Conservation (phyloP, 2,797 vertebrate species). For the Netta rufina region DNA sequence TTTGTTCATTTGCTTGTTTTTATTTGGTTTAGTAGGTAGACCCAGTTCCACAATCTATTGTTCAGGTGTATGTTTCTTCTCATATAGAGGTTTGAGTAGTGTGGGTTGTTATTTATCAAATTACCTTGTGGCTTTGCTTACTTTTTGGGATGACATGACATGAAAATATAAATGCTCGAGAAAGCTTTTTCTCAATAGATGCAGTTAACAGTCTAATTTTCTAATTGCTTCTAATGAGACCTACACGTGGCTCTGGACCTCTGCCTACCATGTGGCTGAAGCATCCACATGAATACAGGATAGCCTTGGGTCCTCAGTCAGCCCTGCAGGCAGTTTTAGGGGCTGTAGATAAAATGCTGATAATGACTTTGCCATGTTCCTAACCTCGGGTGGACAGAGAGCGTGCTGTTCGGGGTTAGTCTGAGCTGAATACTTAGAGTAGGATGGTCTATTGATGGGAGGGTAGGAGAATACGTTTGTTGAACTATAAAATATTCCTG, state of each 20-base stretch:
- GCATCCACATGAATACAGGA: neutral
- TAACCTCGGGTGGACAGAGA: neutral
- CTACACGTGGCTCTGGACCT: neutral
- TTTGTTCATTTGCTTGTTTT: too few species aligned
- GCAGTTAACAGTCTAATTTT: neutral
- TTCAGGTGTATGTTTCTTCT: neutral
- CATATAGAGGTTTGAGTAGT: neutral
- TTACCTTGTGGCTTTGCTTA: neutral
- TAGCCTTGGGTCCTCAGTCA: neutral
- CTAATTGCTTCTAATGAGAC: neutral
- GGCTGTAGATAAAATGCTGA: neutral
- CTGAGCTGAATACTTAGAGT: neutral
- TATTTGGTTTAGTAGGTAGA: neutral
- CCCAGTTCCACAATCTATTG: neutral
- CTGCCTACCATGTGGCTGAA: neutral
- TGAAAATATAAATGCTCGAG: neutral
- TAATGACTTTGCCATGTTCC: neutral
- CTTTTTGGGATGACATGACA: neutral
- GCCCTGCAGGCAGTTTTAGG: neutral
- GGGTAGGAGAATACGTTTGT: neutral
- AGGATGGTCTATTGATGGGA: neutral
- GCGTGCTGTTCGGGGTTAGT: neutral
- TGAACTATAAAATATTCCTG: neutral
- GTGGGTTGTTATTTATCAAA: neutral
- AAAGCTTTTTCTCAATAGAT: neutral